Evolutionary conservation across 2,888 invertebrate species (phyloP).

Genomic region (Seira ritae): DNA sequence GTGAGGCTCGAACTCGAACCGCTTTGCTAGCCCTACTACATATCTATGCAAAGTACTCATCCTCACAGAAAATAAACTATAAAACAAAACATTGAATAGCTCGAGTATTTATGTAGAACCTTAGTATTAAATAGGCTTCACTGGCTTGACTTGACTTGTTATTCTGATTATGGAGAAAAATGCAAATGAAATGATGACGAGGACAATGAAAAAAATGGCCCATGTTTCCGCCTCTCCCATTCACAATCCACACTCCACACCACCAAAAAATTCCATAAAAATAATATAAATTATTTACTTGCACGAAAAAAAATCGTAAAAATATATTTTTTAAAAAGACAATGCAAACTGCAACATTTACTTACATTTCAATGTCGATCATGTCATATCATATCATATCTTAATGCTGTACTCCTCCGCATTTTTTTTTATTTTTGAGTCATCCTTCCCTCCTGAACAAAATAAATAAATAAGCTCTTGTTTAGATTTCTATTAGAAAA

Average conservation of each 20-base stretch:
- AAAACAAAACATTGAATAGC: constrained; percentile 13
- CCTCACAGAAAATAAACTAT: not conserved
- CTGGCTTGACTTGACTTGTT: not conserved
- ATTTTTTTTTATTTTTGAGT: not conserved
- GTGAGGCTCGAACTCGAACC: too few species aligned
- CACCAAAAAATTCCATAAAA: too few species aligned
- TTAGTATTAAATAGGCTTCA: too few species aligned
- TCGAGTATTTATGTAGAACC: too few species aligned
- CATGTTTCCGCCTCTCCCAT: constrained; percentile 3
- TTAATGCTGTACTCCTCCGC: constrained; percentile 21
- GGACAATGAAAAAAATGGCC: constrained; percentile 4
- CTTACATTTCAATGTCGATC: too few species aligned
- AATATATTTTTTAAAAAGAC: too few species aligned
- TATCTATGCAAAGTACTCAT: not conserved
- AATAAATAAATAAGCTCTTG: not conserved
- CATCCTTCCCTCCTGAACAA: not conserved
- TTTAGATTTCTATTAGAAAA: too few species aligned
- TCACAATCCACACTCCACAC: too few species aligned
- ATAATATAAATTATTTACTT: too few species aligned
- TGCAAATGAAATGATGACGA: constrained; percentile 13
- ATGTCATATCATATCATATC: too few species aligned
- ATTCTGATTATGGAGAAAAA: constrained; percentile 2
- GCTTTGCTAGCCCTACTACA: too few species aligned
- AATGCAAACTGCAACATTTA: too few species aligned
- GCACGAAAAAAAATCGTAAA: not conserved